A percentile compares a stretch with the other conserved stretches of the same genome.
phyloP scores from a whole-genome alignment of 2,797 vertebrate species.

The Siniperca scherzeri region DNA sequence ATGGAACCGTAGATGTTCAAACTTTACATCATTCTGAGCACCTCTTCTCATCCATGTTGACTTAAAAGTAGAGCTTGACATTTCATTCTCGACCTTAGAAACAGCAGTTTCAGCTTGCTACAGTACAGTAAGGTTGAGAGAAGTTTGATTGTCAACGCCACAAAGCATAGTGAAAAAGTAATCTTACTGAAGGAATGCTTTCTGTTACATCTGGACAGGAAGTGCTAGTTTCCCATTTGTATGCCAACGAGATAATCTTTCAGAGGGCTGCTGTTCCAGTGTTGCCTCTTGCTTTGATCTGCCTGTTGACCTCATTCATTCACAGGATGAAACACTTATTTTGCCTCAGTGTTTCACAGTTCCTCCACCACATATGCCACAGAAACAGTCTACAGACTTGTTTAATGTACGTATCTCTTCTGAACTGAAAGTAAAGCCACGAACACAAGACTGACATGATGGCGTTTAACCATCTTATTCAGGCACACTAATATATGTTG shows the following conservation, averaged over 20 bases:
- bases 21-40: background rate
- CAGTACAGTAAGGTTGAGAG: background rate
- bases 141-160: background rate
- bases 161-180: background rate
- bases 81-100: background rate
- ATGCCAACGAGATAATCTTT: background rate
- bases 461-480: background rate
- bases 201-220: background rate
- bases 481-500: background rate
- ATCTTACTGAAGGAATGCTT: background rate
- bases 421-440: background rate
- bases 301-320: background rate
- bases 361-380: background rate
- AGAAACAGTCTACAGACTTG: background rate
- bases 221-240: background rate
- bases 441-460: background rate
- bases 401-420: background rate
- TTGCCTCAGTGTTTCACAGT: conserved; percentile 11
- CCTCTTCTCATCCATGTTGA: background rate
- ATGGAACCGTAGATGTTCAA: background rate
- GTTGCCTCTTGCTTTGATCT: conserved; percentile 7
- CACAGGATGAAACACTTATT: conserved; percentile 1
- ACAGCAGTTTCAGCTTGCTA: background rate
- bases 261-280: background rate
- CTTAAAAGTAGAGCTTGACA: background rate